Evolutionary conservation across 2,888 invertebrate genomes (phyloP), one percentile per base, ranked within the genome.

Genomic region (Phragmatobia fuliginosa): DNA sequence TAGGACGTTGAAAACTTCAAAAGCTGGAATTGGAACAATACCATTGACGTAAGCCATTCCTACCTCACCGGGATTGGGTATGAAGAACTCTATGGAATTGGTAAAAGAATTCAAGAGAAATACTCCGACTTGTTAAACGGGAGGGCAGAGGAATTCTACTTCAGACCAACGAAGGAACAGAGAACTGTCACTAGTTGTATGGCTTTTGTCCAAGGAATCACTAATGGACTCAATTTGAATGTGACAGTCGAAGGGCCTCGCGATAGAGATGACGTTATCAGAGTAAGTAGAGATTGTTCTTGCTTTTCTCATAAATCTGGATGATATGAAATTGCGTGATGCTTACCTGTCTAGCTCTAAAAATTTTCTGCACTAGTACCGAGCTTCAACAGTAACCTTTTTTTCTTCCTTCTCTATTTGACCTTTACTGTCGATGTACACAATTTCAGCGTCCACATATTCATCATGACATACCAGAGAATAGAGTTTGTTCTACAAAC

Each of bases 71-170:
- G 93, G 0, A 80, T 80, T 2, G 96, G 96, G 0, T 96, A 96
- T 83, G 96, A 96, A 71, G 98, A 98, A 83, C 85, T 97, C 62
- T 96, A 94, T 78, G 94, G 96, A 73, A 94, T 98, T 11, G 98
- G 84, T 21, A 85, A 80, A 65, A 87, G 94, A 52, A 77, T 94
- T 31, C 81, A 84, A 2, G 82, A 90, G 72, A 88, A 84, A 67
- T 94, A 91, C 68, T 87, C 90, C 41, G 84, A 90, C 21, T 83
- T 98, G 4, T 88, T 94, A 38, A 89, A 80, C 6, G 94, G 93
- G 0, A 92, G 95, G 60, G 87, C 87, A 5, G 89, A 92, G 6
- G 85, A 92, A 36, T 94, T 90, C 69, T 91, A 97, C 96, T 97
- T 97, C 85, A 96, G 96, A 60, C 94, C 96, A 25, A 96, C 96